phyloP scores from a whole-genome alignment of 2,797 vertebrate species.

The Nasua narica region DNA sequence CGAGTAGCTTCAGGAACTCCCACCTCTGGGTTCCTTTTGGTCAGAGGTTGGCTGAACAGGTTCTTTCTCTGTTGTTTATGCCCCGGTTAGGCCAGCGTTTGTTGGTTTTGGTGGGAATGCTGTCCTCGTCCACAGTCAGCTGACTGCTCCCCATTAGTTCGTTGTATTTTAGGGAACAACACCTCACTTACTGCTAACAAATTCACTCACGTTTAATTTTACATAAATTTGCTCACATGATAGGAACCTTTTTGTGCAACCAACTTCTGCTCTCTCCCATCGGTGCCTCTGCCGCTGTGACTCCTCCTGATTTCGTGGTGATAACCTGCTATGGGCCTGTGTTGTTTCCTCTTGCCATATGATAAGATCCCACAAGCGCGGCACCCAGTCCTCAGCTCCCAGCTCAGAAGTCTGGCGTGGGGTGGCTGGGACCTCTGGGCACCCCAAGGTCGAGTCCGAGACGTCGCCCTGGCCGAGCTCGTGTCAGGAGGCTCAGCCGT shows the following conservation, averaged over 20 bases:
- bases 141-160: no score
- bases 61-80: neutral
- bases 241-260: no score
- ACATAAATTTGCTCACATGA: neutral
- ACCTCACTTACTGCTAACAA: neutral
- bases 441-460: neutral
- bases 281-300: neutral
- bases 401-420: no score
- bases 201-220: neutral
- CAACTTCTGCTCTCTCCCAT: neutral
- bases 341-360: neutral
- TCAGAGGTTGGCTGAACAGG: neutral
- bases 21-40: neutral
- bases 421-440: no score
- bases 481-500: neutral
- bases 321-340: no score
- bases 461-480: neutral
- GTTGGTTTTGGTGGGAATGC: neutral
- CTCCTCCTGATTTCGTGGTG: no score
- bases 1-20: neutral
- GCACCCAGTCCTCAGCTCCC: neutral
- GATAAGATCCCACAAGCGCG: accelerated
- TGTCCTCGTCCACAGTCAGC: neutral
- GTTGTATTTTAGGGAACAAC: neutral
- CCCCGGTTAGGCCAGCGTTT: accelerated